Base-by-base conservation (phyloP, 1,140 invertebrate genomes). In the Brachystomella parvula region DNA sequence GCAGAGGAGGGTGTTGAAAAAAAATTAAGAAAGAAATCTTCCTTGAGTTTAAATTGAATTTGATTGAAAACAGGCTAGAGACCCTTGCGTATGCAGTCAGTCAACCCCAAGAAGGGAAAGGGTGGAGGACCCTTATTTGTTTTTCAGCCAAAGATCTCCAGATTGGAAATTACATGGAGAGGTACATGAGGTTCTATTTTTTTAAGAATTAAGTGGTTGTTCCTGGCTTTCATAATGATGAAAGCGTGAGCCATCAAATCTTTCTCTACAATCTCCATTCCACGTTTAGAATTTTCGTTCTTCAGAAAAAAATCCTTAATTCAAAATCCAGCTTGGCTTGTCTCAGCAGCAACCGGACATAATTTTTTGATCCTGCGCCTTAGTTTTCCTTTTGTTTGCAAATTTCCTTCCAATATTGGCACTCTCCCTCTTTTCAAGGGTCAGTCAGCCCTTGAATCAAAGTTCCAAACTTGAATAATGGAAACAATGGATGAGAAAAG, bases 121-220 rank as follows among this genome's bases (percentile, higher is more conserved):
- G 39, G 49, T 12, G 24, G 49, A 6, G 49, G 49, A 26, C 49
- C 49, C 49, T 53, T 53, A 53, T 53, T 53, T 53, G 49, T 53
- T 53, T 53, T 44, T 53, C 9, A 24, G 49, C 24, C 24, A 24
- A 53, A 53, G 9, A 9, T 24, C 6, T 17, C 49, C 12, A 24
- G 21, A 15, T 53, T 9, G 49, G 21, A 24, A 53, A 53, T 53
- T 53, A 53, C 49, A 53, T 15, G 49, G 12, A 53, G 6, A 53
- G 49, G 49, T n/a, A n/a, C n/a, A n/a, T n/a, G n/a, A n/a, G n/a
- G 12, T 53, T 53, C 6, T 53, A 53, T 53, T 53, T n/a, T 12
- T 12, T 44, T 9, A 44, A n/a, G 39, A 44, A n/a, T 44, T 12
- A 53, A 53, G 49, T 53, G 49, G 49, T 53, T 24, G n/a, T n/a